Evolutionary conservation across 2,797 vertebrate genomes (phyloP).

Genomic region (Rhodeus uyekii): DNA sequence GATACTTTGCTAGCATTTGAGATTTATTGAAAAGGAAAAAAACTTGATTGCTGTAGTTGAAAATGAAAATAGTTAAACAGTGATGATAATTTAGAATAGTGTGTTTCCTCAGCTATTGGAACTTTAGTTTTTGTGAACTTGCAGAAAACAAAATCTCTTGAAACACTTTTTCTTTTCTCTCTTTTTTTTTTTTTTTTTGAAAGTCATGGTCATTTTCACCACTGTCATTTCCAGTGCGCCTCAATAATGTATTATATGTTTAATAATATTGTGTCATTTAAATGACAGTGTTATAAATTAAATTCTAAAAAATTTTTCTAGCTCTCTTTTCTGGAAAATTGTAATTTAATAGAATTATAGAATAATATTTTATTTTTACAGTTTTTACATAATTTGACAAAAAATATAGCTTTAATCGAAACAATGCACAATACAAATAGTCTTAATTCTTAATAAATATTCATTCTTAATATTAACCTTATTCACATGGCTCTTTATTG

Average conservation of each 20-base stretch:
- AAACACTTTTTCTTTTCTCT: too few species aligned
- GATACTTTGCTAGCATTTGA: constrained; percentile 33
- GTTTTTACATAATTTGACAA: neutral
- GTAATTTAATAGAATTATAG: too few species aligned
- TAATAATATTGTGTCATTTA: neutral
- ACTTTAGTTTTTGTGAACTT: neutral
- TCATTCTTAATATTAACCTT: neutral
- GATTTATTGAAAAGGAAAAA: neutral
- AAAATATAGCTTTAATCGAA: neutral
- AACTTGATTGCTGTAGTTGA: neutral
- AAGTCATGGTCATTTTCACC: neutral
- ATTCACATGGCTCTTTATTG: neutral
- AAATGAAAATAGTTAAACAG: neutral
- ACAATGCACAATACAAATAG: neutral
- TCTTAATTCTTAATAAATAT: too few species aligned
- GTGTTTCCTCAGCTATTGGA: neutral
- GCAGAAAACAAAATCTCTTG: neutral
- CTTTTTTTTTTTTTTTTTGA: neutral
- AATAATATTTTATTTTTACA: too few species aligned
- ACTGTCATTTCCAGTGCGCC: neutral
- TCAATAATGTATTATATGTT: neutral
- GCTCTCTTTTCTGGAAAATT: too few species aligned
- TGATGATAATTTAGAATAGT: neutral
- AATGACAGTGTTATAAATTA: neutral
- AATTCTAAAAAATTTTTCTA: too few species aligned